Evolutionary conservation across 2,797 vertebrate species (phyloP).

Genomic region (Xenopus petersii): DNA sequence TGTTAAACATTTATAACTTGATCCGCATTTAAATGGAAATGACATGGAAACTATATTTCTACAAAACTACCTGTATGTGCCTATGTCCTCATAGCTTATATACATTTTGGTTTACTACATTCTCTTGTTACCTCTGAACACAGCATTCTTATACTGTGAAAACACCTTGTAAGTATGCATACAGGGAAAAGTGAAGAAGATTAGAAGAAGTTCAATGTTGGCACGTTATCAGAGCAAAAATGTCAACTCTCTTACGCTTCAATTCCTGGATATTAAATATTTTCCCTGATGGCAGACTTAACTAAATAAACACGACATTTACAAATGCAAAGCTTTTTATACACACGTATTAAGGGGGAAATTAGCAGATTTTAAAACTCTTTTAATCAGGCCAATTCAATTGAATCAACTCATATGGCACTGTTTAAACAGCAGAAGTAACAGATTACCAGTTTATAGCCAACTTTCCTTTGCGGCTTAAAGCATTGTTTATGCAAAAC

Average conservation of each 20-base stretch:
- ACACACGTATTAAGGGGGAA: conserved; percentile 53
- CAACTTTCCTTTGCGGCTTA: conserved; percentile 47
- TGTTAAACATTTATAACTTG: no score
- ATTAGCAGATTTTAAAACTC: conserved; percentile 50
- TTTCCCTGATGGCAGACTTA: conserved; percentile 42
- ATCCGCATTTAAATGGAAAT: no score
- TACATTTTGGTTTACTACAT: neutral
- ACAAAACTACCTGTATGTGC: no score
- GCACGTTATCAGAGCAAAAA: conserved; percentile 50
- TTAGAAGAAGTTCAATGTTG: conserved; percentile 26
- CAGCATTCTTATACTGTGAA: neutral
- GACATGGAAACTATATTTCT: no score
- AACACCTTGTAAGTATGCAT: conserved; percentile 6
- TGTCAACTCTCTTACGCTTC: conserved; percentile 50
- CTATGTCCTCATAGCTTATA: no score
- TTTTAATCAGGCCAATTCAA: conserved; percentile 53
- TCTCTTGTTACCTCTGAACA: neutral
- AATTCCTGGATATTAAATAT: conserved; percentile 48
- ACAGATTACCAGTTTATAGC: conserved; percentile 44
- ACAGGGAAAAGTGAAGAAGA: conserved; percentile 23
- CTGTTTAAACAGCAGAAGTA: conserved; percentile 53
- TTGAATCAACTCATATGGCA: conserved; percentile 53
- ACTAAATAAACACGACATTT: conserved; percentile 53
- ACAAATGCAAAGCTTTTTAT: conserved; percentile 47
- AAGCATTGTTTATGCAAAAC: conserved; percentile 49